A percentile compares a stretch with the other conserved stretches of the same genome.
Conservation (phyloP, 37 sponge, comb jelly and placozoan genomes). For the Geodia barretti region DNA sequence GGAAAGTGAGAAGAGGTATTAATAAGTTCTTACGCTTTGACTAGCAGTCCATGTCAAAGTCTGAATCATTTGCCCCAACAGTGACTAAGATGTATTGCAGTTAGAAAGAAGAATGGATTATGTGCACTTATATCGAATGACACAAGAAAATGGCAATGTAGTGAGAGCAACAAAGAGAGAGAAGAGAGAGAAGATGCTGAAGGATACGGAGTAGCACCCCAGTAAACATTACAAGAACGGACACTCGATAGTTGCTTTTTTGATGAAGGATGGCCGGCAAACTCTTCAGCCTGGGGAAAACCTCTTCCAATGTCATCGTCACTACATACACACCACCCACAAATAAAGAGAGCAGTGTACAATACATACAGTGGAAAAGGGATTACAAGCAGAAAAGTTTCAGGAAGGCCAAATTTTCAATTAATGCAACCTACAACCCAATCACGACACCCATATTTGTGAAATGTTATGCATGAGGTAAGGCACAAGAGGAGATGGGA, state of each 20-base stretch:
- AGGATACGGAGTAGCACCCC: conserved; percentile 82
- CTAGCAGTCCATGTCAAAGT: conserved; percentile 89
- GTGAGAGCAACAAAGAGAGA: neutral
- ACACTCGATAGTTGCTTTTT: no score
- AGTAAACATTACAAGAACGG: conserved; percentile 62
- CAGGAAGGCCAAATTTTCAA: no score
- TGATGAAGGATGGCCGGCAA: no score
- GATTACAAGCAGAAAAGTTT: no score
- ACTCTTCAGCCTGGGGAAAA: conserved; percentile 91
- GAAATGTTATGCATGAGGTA: neutral
- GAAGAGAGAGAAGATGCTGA: neutral
- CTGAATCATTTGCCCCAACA: conserved; percentile 93
- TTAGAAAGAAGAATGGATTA: neutral
- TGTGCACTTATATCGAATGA: neutral
- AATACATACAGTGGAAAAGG: no score
- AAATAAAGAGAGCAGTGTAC: neutral
- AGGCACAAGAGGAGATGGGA: no score
- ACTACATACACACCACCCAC: no score
- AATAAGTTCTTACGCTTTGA: no score
- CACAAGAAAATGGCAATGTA: neutral
- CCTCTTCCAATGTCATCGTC: conserved; percentile 86
- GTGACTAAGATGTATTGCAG: conserved; percentile 40
- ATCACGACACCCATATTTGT: no score
- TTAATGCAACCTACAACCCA: neutral
- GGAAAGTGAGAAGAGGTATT: no score